Percentiles rank a stretch among this genome's conserved stretches.
phyloP scores from a whole-genome alignment of 2,888 invertebrate genomes.

The Tinea semifulvella region DNA sequence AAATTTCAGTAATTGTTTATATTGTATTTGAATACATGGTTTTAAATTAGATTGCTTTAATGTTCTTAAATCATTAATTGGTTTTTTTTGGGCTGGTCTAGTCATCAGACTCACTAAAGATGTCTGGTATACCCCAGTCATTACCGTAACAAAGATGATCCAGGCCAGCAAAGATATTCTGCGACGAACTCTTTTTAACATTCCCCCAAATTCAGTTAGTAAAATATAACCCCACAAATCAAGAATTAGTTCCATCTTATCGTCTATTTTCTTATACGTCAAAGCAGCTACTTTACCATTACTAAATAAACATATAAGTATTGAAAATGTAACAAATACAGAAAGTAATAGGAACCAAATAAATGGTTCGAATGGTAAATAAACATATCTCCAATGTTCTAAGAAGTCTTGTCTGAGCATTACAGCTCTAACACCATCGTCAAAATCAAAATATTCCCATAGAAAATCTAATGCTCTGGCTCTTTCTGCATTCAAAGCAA shows the following conservation, averaged over 20 bases:
- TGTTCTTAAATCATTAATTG: conserved; percentile 10
- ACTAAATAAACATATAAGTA: neutral
- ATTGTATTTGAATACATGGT: conserved; percentile 15
- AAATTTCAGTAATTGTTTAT: neutral
- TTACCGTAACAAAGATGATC: conserved; percentile 17
- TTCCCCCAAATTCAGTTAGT: neutral
- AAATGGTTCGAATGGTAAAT: conserved; percentile 11
- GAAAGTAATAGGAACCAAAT: conserved; percentile 14
- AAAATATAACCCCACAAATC: conserved; percentile 7
- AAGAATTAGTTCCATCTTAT: neutral
- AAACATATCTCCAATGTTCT: conserved; percentile 18
- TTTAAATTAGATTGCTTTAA: conserved; percentile 14
- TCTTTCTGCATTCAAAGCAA: conserved; percentile 14
- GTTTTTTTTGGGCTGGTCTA: conserved; percentile 12
- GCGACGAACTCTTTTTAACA: neutral
- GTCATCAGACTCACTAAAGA: conserved; percentile 16
- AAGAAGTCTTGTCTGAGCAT: conserved; percentile 10
- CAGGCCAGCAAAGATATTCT: conserved; percentile 15
- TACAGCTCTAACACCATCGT: conserved; percentile 13
- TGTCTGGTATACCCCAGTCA: conserved; percentile 16
- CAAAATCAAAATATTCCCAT: conserved; percentile 15
- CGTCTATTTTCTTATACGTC: neutral
- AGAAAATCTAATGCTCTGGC: conserved; percentile 13
- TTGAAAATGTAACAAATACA: neutral
- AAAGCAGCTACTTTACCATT: neutral